Percentiles rank a stretch among this genome's conserved stretches.
Evolutionary conservation across 2,113 vertebrate species (phyloP).

Genomic region (Arenaria interpres): DNA sequence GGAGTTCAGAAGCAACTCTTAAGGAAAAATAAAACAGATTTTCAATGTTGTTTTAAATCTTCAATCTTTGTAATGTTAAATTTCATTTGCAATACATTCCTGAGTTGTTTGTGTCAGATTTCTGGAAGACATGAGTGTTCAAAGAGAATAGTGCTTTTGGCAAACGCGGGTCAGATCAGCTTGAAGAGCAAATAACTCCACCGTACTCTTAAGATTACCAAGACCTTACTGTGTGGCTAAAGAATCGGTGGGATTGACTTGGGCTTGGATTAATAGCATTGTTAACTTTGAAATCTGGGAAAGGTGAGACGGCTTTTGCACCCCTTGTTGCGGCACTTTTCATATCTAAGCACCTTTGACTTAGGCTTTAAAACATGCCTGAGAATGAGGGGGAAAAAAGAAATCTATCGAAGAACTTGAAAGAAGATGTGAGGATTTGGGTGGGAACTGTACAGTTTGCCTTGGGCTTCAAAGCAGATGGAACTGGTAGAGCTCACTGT

Average conservation of each 20-base stretch:
- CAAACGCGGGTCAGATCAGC: neutral
- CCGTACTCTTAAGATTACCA: neutral
- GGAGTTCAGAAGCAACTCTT: neutral
- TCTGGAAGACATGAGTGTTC: neutral
- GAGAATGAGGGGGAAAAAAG: neutral
- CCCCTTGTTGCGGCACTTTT: neutral
- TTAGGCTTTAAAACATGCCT: neutral
- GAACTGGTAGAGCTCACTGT: neutral
- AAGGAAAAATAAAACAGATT: neutral
- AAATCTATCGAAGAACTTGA: neutral
- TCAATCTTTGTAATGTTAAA: neutral
- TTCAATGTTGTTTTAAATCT: neutral
- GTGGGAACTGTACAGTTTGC: neutral
- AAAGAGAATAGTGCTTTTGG: neutral
- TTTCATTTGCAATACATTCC: neutral
- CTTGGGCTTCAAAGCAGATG: neutral
- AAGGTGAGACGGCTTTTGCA: neutral
- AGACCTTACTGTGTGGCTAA: neutral
- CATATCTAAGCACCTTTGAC: neutral
- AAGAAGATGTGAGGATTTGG: neutral
- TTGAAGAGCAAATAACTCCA: neutral
- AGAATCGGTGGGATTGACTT: neutral
- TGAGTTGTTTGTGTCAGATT: neutral
- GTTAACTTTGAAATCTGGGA: neutral
- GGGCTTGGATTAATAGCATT: neutral